phyloP scores from a whole-genome alignment of 2,888 invertebrate genomes.

The Amphipyra berbera region DNA sequence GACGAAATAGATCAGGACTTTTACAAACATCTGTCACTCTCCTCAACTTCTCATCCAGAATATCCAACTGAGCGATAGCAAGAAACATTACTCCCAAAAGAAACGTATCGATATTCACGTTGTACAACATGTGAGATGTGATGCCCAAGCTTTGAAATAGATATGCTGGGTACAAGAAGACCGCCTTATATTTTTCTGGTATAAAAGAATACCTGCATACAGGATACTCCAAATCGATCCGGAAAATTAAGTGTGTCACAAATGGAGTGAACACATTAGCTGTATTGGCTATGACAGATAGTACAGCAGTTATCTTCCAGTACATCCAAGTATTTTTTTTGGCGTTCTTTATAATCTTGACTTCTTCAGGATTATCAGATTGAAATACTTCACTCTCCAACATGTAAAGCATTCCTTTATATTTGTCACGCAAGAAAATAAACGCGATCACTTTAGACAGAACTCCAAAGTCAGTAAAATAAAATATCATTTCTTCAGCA shows the following conservation, averaged over 20 bases:
- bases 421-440: slow-evolving; percentile 63
- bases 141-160: slow-evolving; percentile 74
- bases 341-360: slow-evolving; percentile 64
- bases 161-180: slow-evolving; percentile 71
- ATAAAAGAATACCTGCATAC: slow-evolving; percentile 75
- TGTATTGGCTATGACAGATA: slow-evolving; percentile 66
- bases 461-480: slow-evolving; percentile 69
- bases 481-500: slow-evolving; percentile 75
- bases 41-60: slow-evolving; percentile 69
- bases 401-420: slow-evolving; percentile 65
- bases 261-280: slow-evolving; percentile 67
- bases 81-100: slow-evolving; percentile 75
- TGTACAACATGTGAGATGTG: slow-evolving; percentile 70
- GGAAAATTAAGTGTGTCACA: slow-evolving; percentile 64
- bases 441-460: slow-evolving; percentile 72
- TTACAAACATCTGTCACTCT: slow-evolving; percentile 59
- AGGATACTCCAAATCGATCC: slow-evolving; percentile 65
- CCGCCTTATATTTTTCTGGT: slow-evolving; percentile 61
- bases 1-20: slow-evolving; percentile 8
- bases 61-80: slow-evolving; percentile 74
- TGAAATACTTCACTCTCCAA: slow-evolving; percentile 75
- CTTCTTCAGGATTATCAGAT: slow-evolving; percentile 62
- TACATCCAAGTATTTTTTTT: slow-evolving; percentile 68
- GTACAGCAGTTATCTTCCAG: slow-evolving; percentile 68
- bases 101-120: slow-evolving; percentile 74